Conservation (phyloP, 2,797 vertebrate genomes). For the Premnoplex brunnescens region DNA sequence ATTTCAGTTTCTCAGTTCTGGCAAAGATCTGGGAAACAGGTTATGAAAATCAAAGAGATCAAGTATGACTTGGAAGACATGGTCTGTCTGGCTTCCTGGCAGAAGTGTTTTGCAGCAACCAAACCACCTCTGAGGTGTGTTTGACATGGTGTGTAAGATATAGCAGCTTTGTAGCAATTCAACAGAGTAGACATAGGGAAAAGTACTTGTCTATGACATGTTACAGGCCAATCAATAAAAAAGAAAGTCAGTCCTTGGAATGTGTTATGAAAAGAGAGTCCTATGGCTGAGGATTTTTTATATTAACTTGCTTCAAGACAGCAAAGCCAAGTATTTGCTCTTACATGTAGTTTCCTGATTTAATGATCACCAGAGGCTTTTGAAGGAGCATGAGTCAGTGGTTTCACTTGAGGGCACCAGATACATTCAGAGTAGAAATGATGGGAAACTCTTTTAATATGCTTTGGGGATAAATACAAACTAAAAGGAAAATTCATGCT, state of each 20-base stretch:
- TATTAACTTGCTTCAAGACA: conserved; percentile 11
- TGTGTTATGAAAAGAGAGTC: neutral
- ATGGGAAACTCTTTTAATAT: conserved; percentile 35
- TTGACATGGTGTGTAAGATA: neutral
- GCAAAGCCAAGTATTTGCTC: conserved; percentile 32
- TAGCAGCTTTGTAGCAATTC: neutral
- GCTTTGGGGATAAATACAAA: conserved; percentile 48
- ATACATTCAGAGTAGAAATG: conserved; percentile 22
- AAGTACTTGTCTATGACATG: neutral
- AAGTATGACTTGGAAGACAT: neutral
- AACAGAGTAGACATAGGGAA: neutral
- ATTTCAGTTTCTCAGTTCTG: neutral
- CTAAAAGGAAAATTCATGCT: conserved; percentile 14
- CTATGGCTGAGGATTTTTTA: neutral
- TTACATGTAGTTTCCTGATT: conserved; percentile 27
- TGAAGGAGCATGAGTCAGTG: conserved; percentile 50
- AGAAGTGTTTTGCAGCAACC: neutral
- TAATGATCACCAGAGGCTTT: conserved; percentile 35
- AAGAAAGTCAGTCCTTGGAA: neutral
- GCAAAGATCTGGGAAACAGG: neutral
- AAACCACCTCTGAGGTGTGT: neutral
- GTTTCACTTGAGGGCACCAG: conserved; percentile 52
- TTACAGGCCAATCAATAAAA: neutral
- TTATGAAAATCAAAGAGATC: neutral
- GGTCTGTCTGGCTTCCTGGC: neutral